Conservation (phyloP, 1,140 invertebrate genomes). For the Anadara kagoshimensis region DNA sequence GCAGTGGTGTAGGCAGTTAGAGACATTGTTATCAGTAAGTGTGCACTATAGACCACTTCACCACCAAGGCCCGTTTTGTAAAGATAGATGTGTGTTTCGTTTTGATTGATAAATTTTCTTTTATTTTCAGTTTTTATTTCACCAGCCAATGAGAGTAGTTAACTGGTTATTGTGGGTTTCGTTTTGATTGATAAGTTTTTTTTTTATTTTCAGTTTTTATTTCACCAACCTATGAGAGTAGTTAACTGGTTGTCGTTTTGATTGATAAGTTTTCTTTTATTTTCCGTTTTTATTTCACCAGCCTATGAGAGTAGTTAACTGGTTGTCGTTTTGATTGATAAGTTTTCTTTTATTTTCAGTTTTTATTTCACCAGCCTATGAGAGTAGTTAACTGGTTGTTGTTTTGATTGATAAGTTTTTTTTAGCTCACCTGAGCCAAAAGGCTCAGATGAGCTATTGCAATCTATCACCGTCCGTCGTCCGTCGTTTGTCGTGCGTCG, state of each 20-base stretch:
- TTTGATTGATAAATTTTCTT: too few species aligned
- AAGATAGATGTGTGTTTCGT: too few species aligned
- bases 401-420: too few species aligned
- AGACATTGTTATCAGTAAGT: too few species aligned
- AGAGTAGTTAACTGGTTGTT: conserved; percentile 84
- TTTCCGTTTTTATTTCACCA: conserved; percentile 91
- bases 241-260: conserved; percentile 84
- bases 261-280: conserved; percentile 82
- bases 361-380: conserved; percentile 91
- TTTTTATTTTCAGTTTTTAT: too few species aligned
- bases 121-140: conserved; percentile 90
- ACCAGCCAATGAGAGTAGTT: conserved; percentile 88
- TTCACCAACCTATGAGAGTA: conserved; percentile 88
- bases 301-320: conserved; percentile 86
- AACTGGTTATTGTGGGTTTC: conserved; percentile 84
- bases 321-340: conserved; percentile 84
- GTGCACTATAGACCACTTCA: too few species aligned
- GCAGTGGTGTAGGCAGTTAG: too few species aligned
- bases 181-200: conserved; percentile 80
- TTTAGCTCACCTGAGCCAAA: too few species aligned
- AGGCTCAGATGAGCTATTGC: too few species aligned
- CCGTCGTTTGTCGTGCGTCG: too few species aligned
- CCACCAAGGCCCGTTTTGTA: too few species aligned
- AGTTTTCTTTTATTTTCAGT: conserved; percentile 78
- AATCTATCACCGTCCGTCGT: too few species aligned